Evolutionary conservation across 2,113 vertebrate species (phyloP).

Genomic region (Paramisgurnus dabryanus): DNA sequence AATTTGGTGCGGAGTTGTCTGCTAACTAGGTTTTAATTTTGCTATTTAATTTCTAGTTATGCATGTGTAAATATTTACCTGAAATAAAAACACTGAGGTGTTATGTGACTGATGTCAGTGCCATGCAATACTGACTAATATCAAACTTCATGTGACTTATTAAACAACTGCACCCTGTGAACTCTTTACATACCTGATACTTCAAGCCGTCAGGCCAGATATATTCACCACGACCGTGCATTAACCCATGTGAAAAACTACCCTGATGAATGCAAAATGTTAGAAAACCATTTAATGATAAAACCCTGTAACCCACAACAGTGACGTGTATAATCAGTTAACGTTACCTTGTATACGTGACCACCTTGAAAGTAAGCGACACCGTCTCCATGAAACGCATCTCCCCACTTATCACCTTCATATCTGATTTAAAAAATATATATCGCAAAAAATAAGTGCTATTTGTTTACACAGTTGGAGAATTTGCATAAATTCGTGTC

Average conservation of each 20-base stretch:
- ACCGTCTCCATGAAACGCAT: conserved; percentile 80
- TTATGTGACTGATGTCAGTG: background rate
- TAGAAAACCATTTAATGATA: background rate
- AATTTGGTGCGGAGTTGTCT: no score
- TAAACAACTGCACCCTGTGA: background rate
- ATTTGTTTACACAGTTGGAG: no score
- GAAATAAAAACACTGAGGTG: background rate
- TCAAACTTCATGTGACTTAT: background rate
- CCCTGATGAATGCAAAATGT: conserved; percentile 75
- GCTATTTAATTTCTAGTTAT: background rate
- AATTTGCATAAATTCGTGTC: background rate
- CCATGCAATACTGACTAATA: background rate
- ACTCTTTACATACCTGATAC: conserved; percentile 80
- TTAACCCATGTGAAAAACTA: conserved; percentile 82
- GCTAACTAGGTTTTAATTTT: no score
- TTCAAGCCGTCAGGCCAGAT: conserved; percentile 79
- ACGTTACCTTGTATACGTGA: conserved; percentile 79
- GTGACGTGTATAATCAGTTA: conserved; percentile 40
- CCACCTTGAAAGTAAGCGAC: conserved; percentile 81
- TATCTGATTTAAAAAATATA: conserved; percentile 70
- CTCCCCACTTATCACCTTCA: conserved; percentile 76
- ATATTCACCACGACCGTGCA: conserved; percentile 86
- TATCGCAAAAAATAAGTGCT: background rate
- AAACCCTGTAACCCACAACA: background rate
- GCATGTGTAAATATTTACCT: background rate